Evolutionary conservation across 2,888 invertebrate species (phyloP).

Genomic region (Cephus rjabovi): DNA sequence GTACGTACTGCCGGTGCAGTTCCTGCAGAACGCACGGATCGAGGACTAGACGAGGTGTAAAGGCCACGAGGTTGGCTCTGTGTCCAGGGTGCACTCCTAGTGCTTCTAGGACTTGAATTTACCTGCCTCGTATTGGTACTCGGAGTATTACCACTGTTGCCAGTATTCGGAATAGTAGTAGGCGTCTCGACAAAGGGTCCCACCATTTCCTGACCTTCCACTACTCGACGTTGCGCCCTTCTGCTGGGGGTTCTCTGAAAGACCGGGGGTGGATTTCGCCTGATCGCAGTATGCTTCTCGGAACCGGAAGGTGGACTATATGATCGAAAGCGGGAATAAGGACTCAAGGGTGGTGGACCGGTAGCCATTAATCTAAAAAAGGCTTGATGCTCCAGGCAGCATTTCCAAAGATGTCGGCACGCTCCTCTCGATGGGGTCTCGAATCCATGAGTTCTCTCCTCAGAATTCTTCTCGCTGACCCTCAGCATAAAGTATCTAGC

Average conservation of each 20-base stretch:
- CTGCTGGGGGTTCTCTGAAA: constrained; percentile 85
- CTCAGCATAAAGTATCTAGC: constrained; percentile 96
- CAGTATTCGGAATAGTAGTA: constrained; percentile 39
- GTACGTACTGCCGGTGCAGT: constrained; percentile 61
- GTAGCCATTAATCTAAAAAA: constrained; percentile 88
- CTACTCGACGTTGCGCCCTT: constrained; percentile 77
- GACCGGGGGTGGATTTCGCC: constrained; percentile 74
- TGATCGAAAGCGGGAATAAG: constrained; percentile 63
- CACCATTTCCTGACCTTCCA: constrained; percentile 71
- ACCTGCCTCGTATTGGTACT: constrained; percentile 41
- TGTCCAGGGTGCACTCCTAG: constrained; percentile 84
- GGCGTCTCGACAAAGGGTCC: constrained; percentile 57
- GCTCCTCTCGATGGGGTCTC: constrained; percentile 92
- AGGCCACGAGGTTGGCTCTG: constrained; percentile 81
- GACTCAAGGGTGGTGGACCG: constrained; percentile 66
- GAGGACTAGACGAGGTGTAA: constrained; percentile 83
- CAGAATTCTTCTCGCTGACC: constrained; percentile 96
- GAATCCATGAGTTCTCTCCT: constrained; percentile 96
- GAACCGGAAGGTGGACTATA: constrained; percentile 59
- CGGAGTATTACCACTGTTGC: constrained; percentile 32
- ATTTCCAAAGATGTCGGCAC: constrained; percentile 96
- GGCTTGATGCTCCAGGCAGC: constrained; percentile 95
- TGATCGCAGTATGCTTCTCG: constrained; percentile 64
- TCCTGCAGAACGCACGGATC: constrained; percentile 82
- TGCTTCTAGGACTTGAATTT: constrained; percentile 76